Base-by-base conservation (phyloP, 2,888 invertebrate genomes). In the Empis stercorea region DNA sequence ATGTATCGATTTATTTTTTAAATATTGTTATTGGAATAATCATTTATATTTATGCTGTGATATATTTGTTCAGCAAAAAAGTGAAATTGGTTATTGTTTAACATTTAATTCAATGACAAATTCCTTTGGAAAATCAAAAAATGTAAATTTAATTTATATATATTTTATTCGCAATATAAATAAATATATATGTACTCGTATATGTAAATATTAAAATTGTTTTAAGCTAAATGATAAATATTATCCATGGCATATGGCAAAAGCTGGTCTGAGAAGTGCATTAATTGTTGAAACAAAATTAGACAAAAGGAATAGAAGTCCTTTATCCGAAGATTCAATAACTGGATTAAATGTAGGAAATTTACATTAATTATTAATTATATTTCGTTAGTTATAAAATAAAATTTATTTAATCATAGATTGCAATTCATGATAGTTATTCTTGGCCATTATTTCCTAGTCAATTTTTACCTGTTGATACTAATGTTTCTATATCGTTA, bases 51-150 rank as follows among this genome's bases (percentile, higher is more conserved):
- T 70, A 30, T 74, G 74, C 44, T 73, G 73, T 51, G 62, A 66
- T 2, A 56, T 63, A 15, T 71, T 73, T 48, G 57, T 68, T 37
- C 47, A 62, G 16, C 73, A 73, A 49, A 66, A 62, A 45, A 70
- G 71, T 0, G 72, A 73, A 53, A 63, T 58, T 45, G 73, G 73
- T 1, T 58, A 64, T 30, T 74, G 73, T 52, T 64, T 70, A 53
- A 59, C 71, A 0, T 73, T 73, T 57, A 73, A 73, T 55, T 72
- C 72, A 3, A 63, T 45, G 9, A 49, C 51, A 10, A 53, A 59
- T 23, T 17, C 60, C 4, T 59, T 61, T 1, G 42, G 37, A 1
- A 36, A 17, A 1, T 56, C 57, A 0, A 32, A 16, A 5, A 40
- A 16, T 4, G 54, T 63, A 44, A 46, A 13, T 32, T 13, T n/a